A percentile compares a stretch with the other conserved stretches of the same genome.
Evolutionary conservation across 2,888 invertebrate species (phyloP).

Genomic region (Loripinus fragilis): DNA sequence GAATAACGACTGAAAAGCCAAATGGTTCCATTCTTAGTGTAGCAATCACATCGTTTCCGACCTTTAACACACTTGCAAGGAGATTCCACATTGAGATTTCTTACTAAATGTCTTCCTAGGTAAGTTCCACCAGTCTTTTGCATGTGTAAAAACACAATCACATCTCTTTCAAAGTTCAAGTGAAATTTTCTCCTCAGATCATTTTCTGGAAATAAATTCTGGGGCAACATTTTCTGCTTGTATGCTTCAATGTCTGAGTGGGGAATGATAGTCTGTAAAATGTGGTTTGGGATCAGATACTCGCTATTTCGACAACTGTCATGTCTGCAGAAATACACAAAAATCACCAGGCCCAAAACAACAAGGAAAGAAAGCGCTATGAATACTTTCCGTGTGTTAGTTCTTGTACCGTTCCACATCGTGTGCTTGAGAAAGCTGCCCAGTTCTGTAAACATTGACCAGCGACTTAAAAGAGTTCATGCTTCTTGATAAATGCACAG

Average conservation of each 20-base stretch:
- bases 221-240: slow-evolving; percentile 46
- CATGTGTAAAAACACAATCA: slow-evolving; percentile 98
- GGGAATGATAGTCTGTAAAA: background rate
- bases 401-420: background rate
- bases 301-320: background rate
- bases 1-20: slow-evolving; percentile 91
- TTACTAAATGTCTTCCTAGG: slow-evolving; percentile 97
- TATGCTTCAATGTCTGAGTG: slow-evolving; percentile 41
- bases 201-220: slow-evolving; percentile 38
- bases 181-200: slow-evolving; percentile 88
- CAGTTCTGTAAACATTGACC: too few species aligned
- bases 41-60: slow-evolving; percentile 89
- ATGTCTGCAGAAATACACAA: slow-evolving; percentile 29
- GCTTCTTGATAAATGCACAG: background rate
- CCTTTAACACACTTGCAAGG: slow-evolving; percentile 97
- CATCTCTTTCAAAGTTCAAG: slow-evolving; percentile 89
- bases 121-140: slow-evolving; percentile 99
- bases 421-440: too few species aligned
- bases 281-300: background rate
- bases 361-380: background rate
- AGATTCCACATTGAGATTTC: slow-evolving; percentile 95
- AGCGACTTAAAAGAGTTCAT: background rate
- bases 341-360: slow-evolving; percentile 25
- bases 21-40: slow-evolving; percentile 69
- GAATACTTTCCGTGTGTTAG: background rate